These are phyloP conservation scores for Dreissena rostriformis DNA, from an alignment of 1,140 invertebrate species.

Conservation along the genomic window DNA sequence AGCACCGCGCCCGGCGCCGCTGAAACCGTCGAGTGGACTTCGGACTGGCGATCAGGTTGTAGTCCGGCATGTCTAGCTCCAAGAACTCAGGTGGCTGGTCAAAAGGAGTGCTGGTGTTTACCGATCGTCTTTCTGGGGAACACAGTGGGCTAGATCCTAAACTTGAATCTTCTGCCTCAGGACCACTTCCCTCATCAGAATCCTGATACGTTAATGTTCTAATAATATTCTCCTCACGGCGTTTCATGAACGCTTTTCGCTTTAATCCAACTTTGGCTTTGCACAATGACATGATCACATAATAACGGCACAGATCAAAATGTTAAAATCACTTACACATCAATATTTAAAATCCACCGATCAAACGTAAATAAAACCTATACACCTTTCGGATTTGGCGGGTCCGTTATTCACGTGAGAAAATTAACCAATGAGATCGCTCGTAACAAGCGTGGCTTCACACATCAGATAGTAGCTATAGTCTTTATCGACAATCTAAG, in stretches of 20 bases:
- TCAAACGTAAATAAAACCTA: constrained; percentile 16
- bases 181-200: constrained; percentile 66
- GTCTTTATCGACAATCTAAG: constrained; percentile 43
- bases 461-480: constrained; percentile 25
- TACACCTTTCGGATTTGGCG: constrained; percentile 68
- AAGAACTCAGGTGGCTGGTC: constrained; percentile 66
- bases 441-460: constrained; percentile 37
- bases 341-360: constrained; percentile 41
- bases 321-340: constrained; percentile 11
- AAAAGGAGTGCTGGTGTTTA: constrained; percentile 35
- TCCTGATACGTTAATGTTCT: constrained; percentile 68
- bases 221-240: constrained; percentile 60
- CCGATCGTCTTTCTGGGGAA: constrained; percentile 53
- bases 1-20: constrained; percentile 53
- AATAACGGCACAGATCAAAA: constrained; percentile 28
- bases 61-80: constrained; percentile 67
- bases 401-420: constrained; percentile 70
- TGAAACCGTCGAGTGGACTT: constrained; percentile 54
- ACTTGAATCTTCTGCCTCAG: constrained; percentile 44
- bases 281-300: constrained; percentile 50
- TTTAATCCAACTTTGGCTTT: constrained; percentile 49
- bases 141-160: constrained; percentile 58
- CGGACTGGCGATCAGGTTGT: constrained; percentile 55
- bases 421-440: constrained; percentile 62
- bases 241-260: constrained; percentile 44